Evolutionary conservation across 1,140 invertebrate genomes (phyloP).

Genomic region (Sminthurides bifidus): DNA sequence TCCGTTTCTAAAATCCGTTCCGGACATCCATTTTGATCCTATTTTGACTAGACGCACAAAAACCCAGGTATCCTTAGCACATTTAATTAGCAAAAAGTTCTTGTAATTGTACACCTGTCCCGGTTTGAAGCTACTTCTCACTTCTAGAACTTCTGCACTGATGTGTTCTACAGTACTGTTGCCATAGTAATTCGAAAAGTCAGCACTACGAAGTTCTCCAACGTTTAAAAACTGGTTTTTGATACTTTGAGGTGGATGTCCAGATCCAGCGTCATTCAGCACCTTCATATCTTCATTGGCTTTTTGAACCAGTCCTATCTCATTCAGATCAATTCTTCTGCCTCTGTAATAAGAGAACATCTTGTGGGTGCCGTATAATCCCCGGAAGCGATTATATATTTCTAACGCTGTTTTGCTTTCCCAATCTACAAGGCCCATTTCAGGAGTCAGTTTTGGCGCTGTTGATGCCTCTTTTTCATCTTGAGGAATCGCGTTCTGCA

Average conservation of each 20-base stretch:
- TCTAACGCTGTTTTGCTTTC: slow-evolving; percentile 16
- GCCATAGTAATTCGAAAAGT: slow-evolving; percentile 15
- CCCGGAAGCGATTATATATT: slow-evolving; percentile 34
- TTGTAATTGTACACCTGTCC: slow-evolving; percentile 21
- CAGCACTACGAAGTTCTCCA: background rate
- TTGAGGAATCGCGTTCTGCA: slow-evolving; percentile 49
- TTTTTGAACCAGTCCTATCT: slow-evolving; percentile 7
- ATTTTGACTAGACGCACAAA: slow-evolving; percentile 33
- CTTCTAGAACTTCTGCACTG: background rate
- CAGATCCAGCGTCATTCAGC: background rate
- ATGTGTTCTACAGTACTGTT: background rate
- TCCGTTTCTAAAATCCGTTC: slow-evolving; percentile 29
- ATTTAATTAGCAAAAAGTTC: slow-evolving; percentile 24
- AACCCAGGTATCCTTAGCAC: slow-evolving; percentile 32
- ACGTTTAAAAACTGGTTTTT: slow-evolving; percentile 9
- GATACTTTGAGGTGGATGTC: background rate
- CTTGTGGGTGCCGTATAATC: slow-evolving; percentile 25
- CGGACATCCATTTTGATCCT: slow-evolving; percentile 33
- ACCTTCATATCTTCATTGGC: background rate
- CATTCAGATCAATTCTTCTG: slow-evolving; percentile 29
- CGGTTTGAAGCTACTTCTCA: slow-evolving; percentile 13
- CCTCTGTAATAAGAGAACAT: slow-evolving; percentile 30
- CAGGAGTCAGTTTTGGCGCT: slow-evolving; percentile 32
- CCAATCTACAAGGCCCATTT: slow-evolving; percentile 32
- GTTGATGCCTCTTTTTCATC: slow-evolving; percentile 45